A percentile compares a stretch with the other conserved stretches of the same genome.
These are phyloP conservation scores for Resseliella maxima DNA, from an alignment of 2,888 invertebrate species.

Conservation along the genomic window DNA sequence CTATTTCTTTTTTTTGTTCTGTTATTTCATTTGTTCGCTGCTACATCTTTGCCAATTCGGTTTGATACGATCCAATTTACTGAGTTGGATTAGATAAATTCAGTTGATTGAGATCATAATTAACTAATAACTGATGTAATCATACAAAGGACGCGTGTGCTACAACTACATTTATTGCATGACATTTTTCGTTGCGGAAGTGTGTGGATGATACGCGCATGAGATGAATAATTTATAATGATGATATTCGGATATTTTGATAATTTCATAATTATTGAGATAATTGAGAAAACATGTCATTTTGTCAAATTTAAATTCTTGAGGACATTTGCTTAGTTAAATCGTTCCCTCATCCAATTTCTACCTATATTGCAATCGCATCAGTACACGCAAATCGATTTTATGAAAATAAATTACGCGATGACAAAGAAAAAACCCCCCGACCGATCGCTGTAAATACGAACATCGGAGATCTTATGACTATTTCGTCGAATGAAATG, in stretches of 20 bases:
- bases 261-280: no score
- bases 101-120: neutral
- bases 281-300: neutral
- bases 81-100: slow-evolving; percentile 22
- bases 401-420: neutral
- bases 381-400: neutral
- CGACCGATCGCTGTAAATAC: neutral
- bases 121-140: slow-evolving; percentile 7
- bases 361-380: neutral
- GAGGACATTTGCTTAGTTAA: neutral
- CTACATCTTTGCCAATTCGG: neutral
- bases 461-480: slow-evolving; percentile 13
- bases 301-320: neutral
- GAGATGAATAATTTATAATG: neutral
- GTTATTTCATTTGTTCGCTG: neutral
- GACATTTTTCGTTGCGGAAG: neutral
- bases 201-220: slow-evolving; percentile 8
- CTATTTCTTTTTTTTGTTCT: neutral
- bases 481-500: slow-evolving; percentile 1
- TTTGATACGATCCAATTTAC: neutral
- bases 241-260: no score
- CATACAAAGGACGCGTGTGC: neutral
- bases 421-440: neutral
- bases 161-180: neutral
- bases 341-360: neutral